Conservation (phyloP, 2,888 invertebrate genomes). For the Ephialtes manifestator region DNA sequence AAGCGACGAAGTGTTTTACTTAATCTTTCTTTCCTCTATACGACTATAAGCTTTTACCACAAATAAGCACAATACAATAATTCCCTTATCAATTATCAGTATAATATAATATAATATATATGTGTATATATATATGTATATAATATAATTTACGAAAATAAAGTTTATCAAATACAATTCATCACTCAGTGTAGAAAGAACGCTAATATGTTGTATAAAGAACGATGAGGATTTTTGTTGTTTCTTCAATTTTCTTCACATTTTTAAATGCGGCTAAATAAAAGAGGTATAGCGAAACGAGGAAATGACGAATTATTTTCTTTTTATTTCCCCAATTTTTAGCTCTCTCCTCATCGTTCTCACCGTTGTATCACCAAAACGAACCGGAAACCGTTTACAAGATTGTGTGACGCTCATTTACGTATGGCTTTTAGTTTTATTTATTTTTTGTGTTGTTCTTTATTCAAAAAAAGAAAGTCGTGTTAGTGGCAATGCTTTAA, state of each 20-base stretch:
- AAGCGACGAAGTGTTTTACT: slow-evolving; percentile 43
- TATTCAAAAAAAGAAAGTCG: slow-evolving; percentile 32
- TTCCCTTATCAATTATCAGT: slow-evolving; percentile 48
- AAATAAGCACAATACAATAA: slow-evolving; percentile 47
- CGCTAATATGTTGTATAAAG: slow-evolving; percentile 46
- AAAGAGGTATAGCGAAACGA: neutral
- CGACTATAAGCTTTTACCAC: slow-evolving; percentile 55
- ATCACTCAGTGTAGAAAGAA: slow-evolving; percentile 66
- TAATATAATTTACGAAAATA: slow-evolving; percentile 65
- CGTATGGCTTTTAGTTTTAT: slow-evolving; percentile 16
- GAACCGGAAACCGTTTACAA: slow-evolving; percentile 20
- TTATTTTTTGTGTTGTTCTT: slow-evolving; percentile 10
- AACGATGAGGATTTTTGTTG: slow-evolving; percentile 28
- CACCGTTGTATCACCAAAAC: slow-evolving; percentile 11
- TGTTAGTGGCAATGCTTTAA: slow-evolving; percentile 27
- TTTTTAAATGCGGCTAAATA: neutral
- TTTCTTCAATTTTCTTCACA: slow-evolving; percentile 7
- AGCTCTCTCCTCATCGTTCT: neutral
- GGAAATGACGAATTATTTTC: slow-evolving; percentile 9
- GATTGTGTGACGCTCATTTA: slow-evolving; percentile 63
- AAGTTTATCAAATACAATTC: slow-evolving; percentile 68
- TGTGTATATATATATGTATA: slow-evolving; percentile 44
- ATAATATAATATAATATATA: slow-evolving; percentile 40
- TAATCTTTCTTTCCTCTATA: slow-evolving; percentile 7
- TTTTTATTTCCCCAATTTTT: neutral